phyloP scores from a whole-genome alignment of 1,140 invertebrate genomes.

The Apocrypta bakeri region DNA sequence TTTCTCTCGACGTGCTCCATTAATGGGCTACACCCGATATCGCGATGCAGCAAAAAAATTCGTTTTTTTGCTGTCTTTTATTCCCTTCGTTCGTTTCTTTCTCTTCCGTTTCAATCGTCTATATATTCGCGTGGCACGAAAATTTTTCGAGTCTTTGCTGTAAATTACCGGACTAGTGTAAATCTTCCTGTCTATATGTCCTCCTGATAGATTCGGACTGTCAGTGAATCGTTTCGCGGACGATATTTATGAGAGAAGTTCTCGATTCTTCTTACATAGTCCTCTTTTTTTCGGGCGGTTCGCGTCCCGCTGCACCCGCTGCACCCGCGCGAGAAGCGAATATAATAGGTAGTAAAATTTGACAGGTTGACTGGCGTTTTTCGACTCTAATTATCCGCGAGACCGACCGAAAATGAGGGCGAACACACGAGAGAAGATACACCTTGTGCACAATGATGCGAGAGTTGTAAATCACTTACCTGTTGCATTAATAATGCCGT shows the following conservation, averaged over 20 bases:
- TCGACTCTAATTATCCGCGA: not conserved
- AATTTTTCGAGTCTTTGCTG: not conserved
- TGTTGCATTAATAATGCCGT: not conserved
- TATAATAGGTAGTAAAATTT: not conserved
- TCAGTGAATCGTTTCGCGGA: not conserved
- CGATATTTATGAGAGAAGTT: not conserved
- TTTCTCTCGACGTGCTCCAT: not conserved
- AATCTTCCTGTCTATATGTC: not conserved
- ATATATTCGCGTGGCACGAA: not conserved
- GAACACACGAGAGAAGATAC: not conserved
- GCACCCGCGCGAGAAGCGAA: not conserved
- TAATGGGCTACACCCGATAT: not conserved
- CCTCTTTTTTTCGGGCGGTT: not conserved
- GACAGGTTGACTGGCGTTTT: constrained; percentile 1
- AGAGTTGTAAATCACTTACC: not conserved
- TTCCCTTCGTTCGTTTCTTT: no score
- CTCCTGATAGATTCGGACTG: not conserved
- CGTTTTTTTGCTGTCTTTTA: no score
- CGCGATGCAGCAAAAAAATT: no score
- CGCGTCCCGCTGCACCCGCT: no score
- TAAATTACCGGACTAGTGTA: not conserved
- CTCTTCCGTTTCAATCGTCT: no score
- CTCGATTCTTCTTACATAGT: not conserved
- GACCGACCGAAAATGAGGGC: not conserved
- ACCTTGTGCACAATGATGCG: no score